Percentiles rank a stretch among this genome's conserved stretches.
These are phyloP conservation scores for Apodemia hepburni DNA, from an alignment of 2,888 invertebrate genomes.

Conservation along the genomic window DNA sequence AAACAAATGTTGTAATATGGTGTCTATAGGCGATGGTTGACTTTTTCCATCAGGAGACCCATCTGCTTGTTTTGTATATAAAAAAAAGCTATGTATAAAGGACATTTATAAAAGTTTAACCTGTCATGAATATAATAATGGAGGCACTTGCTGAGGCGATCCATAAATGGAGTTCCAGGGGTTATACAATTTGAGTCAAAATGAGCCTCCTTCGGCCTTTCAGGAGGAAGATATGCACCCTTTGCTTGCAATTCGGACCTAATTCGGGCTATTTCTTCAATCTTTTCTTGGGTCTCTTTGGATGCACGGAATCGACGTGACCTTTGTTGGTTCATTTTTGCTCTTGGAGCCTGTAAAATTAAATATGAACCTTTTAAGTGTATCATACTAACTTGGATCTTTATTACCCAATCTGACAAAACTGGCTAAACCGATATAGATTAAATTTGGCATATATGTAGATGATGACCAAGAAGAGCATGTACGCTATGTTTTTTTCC, in stretches of 20 bases:
- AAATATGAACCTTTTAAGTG: not conserved
- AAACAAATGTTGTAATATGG: too few relatives aligned
- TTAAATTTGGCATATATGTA: too few relatives aligned
- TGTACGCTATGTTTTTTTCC: too few relatives aligned
- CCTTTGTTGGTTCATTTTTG: conserved; percentile 99
- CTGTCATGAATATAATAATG: conserved; percentile 93
- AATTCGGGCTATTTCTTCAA: conserved; percentile 90
- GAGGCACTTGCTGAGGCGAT: conserved; percentile 90
- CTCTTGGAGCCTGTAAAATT: conserved; percentile 90
- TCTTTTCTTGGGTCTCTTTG: conserved; percentile 95
- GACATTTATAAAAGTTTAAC: conserved; percentile 36
- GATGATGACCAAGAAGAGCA: too few relatives aligned
- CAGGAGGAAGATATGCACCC: conserved; percentile 89
- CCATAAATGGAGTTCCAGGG: conserved; percentile 99
- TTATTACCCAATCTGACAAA: too few relatives aligned
- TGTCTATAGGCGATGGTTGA: too few relatives aligned
- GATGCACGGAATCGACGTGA: conserved; percentile 98
- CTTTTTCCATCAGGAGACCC: too few relatives aligned
- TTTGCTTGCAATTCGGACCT: conserved; percentile 85
- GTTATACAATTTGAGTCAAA: conserved; percentile 99
- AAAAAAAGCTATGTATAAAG: too few relatives aligned
- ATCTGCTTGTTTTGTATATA: too few relatives aligned
- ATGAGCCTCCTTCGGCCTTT: conserved; percentile 94
- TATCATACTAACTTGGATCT: not conserved
- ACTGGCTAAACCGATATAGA: too few relatives aligned